Base-by-base conservation (phyloP, 2,888 invertebrate species). In the Ormia ochracea region DNA sequence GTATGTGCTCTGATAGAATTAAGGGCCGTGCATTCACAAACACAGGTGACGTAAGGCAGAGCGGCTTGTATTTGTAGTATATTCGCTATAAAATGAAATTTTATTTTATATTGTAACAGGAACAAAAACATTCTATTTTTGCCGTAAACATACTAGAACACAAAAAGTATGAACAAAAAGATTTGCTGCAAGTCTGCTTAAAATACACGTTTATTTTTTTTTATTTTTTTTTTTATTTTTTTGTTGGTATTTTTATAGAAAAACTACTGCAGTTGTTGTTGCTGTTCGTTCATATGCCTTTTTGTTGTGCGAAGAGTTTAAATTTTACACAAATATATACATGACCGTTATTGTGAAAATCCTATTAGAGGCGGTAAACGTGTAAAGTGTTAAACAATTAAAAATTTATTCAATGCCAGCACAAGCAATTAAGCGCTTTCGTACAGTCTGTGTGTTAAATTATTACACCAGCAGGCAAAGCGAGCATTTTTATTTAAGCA, bases 401-500 rank as follows among this genome's bases (percentile, higher is more conserved):
- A 88, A 88, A 88, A 88, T 88, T 87, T 88, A 88, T 88, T 88
- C 88, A 88, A 88, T 87, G 86, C 87, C 87, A 86, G 88, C 87
- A 87, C 88, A 87, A 88, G 88, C 88, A 88, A 88, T 88, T 88
- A 88, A 87, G 87, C 87, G 85, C 86, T 87, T 87, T 87, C 85
- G 85, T 84, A 84, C 85, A 85, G 82, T 74, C 45, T 65, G 52
- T 66, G 38, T 63, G 59, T 63, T 17, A 41, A 61, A 33, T 28
- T 43, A 14, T 28, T 23, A 36, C 31, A 76, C 38, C 43, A 19
- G 48, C 56, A 36, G 5, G 23, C 31, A 38, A n/a, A n/a, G n/a
- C n/a, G n/a, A n/a, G n/a, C n/a, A n/a, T n/a, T n/a, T n/a, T n/a
- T n/a, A n/a, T 10, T 28, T 5, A 54, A 23, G 9, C 2, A 36